Evolutionary conservation across 1,140 invertebrate species (phyloP).

Genomic region (Drosophila suzukii): DNA sequence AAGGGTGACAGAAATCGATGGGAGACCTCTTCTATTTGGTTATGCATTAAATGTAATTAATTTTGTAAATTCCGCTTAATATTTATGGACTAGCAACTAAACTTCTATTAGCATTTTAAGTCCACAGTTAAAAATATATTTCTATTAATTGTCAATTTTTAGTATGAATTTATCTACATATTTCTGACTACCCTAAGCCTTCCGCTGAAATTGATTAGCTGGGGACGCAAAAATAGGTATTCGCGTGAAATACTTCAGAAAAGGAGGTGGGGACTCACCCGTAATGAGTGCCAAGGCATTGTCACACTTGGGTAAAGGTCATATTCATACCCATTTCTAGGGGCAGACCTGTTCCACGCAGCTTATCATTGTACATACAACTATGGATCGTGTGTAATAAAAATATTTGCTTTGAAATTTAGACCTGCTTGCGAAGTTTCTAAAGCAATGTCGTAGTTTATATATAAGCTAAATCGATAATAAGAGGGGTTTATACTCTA

Average conservation of each 20-base stretch:
- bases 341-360: slow-evolving; percentile 31
- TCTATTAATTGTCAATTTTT: slow-evolving; percentile 45
- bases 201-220: slow-evolving; percentile 39
- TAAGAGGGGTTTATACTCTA: too few species aligned
- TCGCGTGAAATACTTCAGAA: slow-evolving; percentile 1
- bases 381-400: slow-evolving; percentile 36
- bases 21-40: slow-evolving; percentile 38
- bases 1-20: slow-evolving; percentile 65
- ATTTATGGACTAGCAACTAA: slow-evolving; percentile 34
- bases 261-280: not conserved
- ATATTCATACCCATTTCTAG: slow-evolving; percentile 13
- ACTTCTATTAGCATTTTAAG: slow-evolving; percentile 71
- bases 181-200: slow-evolving; percentile 14
- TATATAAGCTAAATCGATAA: too few species aligned
- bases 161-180: slow-evolving; percentile 10
- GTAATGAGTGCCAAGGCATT: slow-evolving; percentile 24
- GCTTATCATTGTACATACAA: slow-evolving; percentile 60
- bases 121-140: slow-evolving; percentile 47
- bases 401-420: slow-evolving; percentile 34
- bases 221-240: slow-evolving; percentile 7
- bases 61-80: slow-evolving; percentile 41
- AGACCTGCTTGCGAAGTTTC: too few species aligned
- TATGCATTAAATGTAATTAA: slow-evolving; percentile 66
- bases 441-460: too few species aligned
- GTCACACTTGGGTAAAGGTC: slow-evolving; percentile 33